phyloP scores from a whole-genome alignment of 2,113 vertebrate species.

The Gavia stellata region DNA sequence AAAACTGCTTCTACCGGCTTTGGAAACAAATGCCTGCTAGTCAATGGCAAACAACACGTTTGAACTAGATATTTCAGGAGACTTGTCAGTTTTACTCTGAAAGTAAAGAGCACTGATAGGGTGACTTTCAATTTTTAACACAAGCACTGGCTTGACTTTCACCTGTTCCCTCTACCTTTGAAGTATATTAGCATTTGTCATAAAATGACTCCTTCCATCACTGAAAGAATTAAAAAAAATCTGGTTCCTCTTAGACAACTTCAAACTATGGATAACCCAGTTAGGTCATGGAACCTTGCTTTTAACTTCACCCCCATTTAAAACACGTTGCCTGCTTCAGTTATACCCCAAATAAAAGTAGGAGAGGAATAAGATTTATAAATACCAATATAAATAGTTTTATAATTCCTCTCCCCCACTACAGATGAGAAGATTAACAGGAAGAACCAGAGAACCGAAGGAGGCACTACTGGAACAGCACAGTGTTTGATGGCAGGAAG shows the following conservation, averaged over 20 bases:
- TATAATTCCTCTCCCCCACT: not conserved
- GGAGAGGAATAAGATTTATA: not conserved
- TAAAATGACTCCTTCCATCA: not conserved
- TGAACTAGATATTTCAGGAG: slow-evolving; percentile 50
- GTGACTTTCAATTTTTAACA: slow-evolving; percentile 8
- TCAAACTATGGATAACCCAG: not conserved
- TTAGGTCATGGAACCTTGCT: not conserved
- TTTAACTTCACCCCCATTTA: not conserved
- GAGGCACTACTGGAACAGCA: not conserved
- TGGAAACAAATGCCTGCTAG: slow-evolving; percentile 12
- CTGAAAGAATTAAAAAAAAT: not conserved
- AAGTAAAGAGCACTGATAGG: slow-evolving; percentile 9
- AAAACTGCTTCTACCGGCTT: slow-evolving; percentile 7
- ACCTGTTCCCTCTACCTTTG: slow-evolving; percentile 21
- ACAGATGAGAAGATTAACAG: not conserved
- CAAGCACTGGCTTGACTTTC: slow-evolving; percentile 22
- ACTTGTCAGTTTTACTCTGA: slow-evolving; percentile 16
- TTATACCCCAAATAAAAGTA: not conserved
- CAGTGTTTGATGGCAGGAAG: not conserved
- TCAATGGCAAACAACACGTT: not conserved
- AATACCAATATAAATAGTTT: not conserved
- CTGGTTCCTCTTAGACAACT: not conserved
- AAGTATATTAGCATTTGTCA: slow-evolving; percentile 4
- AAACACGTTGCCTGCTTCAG: not conserved
- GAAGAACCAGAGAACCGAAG: not conserved